Conservation (phyloP, 2,797 vertebrate genomes). For the Sarcoramphus papa region DNA sequence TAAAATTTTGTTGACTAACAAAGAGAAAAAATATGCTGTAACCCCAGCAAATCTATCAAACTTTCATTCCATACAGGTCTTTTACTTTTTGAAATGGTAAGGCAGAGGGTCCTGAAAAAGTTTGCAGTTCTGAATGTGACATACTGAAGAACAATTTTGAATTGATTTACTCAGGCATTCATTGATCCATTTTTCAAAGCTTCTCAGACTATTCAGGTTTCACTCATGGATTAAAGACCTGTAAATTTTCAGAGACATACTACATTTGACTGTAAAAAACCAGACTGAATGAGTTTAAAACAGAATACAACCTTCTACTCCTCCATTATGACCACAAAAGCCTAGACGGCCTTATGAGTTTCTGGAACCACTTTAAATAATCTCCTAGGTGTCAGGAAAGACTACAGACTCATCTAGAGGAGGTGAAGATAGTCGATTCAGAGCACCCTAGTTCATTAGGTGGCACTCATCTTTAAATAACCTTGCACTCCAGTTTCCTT, state of each 20-base stretch:
- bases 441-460: neutral
- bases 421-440: neutral
- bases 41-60: neutral
- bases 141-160: neutral
- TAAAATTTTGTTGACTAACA: neutral
- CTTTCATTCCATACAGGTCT: neutral
- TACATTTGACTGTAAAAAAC: neutral
- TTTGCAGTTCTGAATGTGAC: neutral
- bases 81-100: neutral
- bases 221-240: neutral
- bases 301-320: neutral
- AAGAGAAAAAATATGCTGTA: neutral
- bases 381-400: neutral
- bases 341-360: neutral
- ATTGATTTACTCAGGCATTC: neutral
- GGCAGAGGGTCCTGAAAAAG: neutral
- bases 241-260: neutral
- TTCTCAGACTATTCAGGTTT: neutral
- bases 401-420: neutral
- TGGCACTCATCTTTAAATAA: neutral
- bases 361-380: neutral
- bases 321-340: neutral
- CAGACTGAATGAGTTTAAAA: neutral
- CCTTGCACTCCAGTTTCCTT: neutral
- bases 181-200: neutral